Conservation (phyloP, 2,113 vertebrate genomes). For the Poecile atricapillus region DNA sequence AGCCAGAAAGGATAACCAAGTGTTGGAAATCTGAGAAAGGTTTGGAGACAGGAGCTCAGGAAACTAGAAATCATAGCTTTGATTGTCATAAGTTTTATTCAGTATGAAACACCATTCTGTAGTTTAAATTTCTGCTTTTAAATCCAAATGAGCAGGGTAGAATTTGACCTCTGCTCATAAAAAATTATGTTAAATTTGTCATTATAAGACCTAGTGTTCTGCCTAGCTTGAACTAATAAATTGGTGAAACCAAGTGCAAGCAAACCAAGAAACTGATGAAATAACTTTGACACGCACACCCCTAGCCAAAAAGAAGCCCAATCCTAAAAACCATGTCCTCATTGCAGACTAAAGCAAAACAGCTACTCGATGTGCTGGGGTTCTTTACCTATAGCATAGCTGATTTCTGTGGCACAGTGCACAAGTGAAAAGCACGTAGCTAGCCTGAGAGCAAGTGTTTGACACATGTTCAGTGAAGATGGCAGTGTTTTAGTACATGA, state of each 20-base stretch:
- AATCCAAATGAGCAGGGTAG: slow-evolving; percentile 53
- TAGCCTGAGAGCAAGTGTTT: slow-evolving; percentile 54
- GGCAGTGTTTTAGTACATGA: slow-evolving; percentile 8
- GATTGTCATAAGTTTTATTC: slow-evolving; percentile 66
- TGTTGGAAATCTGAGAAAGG: slow-evolving; percentile 62
- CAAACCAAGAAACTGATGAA: not conserved
- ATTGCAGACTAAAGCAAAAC: not conserved
- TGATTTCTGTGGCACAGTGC: slow-evolving; percentile 2
- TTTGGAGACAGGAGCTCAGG: slow-evolving; percentile 49
- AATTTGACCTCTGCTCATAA: slow-evolving; percentile 57
- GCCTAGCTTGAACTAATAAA: not conserved
- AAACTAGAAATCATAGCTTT: slow-evolving; percentile 65
- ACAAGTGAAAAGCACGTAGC: not conserved
- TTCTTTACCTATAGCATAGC: not conserved
- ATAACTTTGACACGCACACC: fast-evolving
- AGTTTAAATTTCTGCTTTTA: slow-evolving; percentile 70
- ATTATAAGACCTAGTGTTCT: not conserved
- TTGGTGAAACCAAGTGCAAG: not conserved
- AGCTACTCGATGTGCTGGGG: not conserved
- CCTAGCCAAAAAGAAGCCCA: not conserved
- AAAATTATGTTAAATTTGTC: slow-evolving; percentile 18
- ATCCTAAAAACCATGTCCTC: not conserved
- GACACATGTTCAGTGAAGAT: slow-evolving; percentile 60
- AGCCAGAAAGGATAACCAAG: slow-evolving; percentile 29
- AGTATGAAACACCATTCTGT: slow-evolving; percentile 55